Percentiles rank a stretch among this genome's conserved stretches.
These are phyloP conservation scores for Ditula angustiorana DNA, from an alignment of 2,888 invertebrate genomes.

Conservation along the genomic window DNA sequence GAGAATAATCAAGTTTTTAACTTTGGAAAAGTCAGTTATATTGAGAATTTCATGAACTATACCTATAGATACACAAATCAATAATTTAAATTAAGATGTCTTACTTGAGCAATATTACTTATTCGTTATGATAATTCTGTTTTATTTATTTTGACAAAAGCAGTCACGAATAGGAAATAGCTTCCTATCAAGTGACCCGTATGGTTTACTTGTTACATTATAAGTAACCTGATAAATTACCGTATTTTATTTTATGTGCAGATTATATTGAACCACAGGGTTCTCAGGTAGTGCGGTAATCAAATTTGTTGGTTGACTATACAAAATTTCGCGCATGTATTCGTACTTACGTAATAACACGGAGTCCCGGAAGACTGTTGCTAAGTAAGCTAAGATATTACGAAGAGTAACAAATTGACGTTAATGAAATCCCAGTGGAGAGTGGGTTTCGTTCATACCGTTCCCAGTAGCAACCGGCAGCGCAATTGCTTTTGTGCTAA, in stretches of 20 bases:
- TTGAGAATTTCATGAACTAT: neutral
- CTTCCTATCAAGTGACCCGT: no score
- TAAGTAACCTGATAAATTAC: no score
- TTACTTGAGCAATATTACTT: no score
- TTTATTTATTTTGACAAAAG: no score
- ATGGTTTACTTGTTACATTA: no score
- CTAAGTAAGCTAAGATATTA: constrained; percentile 26
- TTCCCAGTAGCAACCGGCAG: neutral
- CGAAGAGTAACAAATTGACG: constrained; percentile 41
- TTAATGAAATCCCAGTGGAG: constrained; percentile 47
- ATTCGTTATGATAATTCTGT: no score
- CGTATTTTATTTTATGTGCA: neutral
- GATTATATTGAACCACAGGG: neutral
- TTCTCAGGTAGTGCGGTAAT: neutral
- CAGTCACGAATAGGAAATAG: no score
- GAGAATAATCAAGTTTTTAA: neutral
- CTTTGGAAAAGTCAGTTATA: neutral
- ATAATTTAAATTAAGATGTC: neutral
- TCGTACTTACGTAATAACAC: constrained; percentile 11
- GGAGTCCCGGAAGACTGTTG: constrained; percentile 1
- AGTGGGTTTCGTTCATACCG: constrained; percentile 44
- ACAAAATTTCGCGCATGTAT: neutral
- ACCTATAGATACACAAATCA: no score
- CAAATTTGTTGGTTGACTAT: neutral
- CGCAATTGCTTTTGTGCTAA: neutral